Conservation (phyloP, 1,140 invertebrate species). For the Steinernema feltiae region DNA sequence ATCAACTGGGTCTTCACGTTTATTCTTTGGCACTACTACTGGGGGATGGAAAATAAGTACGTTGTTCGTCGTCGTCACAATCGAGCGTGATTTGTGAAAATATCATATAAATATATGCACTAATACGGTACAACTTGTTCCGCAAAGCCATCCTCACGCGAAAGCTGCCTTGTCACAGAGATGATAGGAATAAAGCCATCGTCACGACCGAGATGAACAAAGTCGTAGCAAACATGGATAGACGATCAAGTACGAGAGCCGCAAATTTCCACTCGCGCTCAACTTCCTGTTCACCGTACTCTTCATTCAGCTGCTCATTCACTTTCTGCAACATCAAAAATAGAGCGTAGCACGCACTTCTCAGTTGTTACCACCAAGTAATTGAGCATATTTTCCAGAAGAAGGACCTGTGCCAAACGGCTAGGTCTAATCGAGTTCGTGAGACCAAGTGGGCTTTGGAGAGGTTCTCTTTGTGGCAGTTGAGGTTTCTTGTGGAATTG, state of each 20-base stretch:
- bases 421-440: conserved; percentile 67
- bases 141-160: too few relatives aligned
- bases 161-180: background rate
- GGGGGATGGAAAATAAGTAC: conserved; percentile 40
- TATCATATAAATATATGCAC: too few relatives aligned
- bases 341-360: background rate
- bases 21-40: conserved; percentile 54
- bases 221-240: background rate
- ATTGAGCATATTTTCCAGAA: background rate
- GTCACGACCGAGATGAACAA: conserved; percentile 17
- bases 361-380: background rate
- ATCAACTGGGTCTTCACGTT: conserved; percentile 54
- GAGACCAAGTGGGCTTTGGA: conserved; percentile 65
- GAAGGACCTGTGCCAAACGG: conserved; percentile 19
- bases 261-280: conserved; percentile 1
- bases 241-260: background rate
- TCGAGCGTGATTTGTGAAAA: too few relatives aligned
- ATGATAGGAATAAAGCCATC: conserved; percentile 6
- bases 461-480: conserved; percentile 17
- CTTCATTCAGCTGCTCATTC: background rate
- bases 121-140: too few relatives aligned
- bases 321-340: background rate
- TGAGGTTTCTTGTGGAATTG: conserved; percentile 57
- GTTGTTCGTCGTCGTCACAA: background rate
- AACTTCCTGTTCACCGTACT: background rate